Evolutionary conservation across 2,888 invertebrate genomes (phyloP), one percentile per base, ranked within the genome.

Genomic region (Chymomyza procnemis): DNA sequence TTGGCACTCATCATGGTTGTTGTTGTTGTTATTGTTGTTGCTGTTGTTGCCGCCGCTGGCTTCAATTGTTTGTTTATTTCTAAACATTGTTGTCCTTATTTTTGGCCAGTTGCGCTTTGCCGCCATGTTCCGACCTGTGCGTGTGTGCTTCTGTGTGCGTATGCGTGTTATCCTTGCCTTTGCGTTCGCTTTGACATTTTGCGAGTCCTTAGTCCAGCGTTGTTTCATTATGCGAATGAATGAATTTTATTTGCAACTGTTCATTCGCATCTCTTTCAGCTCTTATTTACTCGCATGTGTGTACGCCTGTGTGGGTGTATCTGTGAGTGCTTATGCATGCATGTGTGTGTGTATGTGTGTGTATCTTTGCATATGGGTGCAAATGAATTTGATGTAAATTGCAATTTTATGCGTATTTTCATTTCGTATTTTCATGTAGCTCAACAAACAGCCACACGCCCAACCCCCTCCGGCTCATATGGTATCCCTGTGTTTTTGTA

Each of bases 331-430:
- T 56, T 47, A 55, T 66, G 60, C 61, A 56, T 63, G 63, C 16
- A 58, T 47, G 56, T 66, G 60, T 63, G 61, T 41, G 55, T 50
- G 57, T 55, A 30, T 19, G 19, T 30, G 55, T 64, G 64, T 64
- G 63, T 68, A 57, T 71, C 65, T 75, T 71, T 77, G 74, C 78
- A 78, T 85, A 75, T 82, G 82, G 78, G 88, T 84, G 86, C 87
- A 88, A 83, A 88, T 83, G 82, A 78, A 88, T 83, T 86, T 86
- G 87, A 83, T 84, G 85, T 86, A 85, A 83, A 83, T 88, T 88
- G 88, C 83, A 88, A 83, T 83, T 83, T 83, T 79, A 87, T 83
- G 87, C 87, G 85, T 88, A 86, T 88, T 83, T 88, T 87, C 85
- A 76, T 86, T 88, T 61, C 69, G 83, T 48, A 41, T 41, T 78